A percentile compares a stretch with the other conserved stretches of the same genome.
These are phyloP conservation scores for Aphrophora alni DNA, from an alignment of 2,888 invertebrate genomes.

Conservation along the genomic window DNA sequence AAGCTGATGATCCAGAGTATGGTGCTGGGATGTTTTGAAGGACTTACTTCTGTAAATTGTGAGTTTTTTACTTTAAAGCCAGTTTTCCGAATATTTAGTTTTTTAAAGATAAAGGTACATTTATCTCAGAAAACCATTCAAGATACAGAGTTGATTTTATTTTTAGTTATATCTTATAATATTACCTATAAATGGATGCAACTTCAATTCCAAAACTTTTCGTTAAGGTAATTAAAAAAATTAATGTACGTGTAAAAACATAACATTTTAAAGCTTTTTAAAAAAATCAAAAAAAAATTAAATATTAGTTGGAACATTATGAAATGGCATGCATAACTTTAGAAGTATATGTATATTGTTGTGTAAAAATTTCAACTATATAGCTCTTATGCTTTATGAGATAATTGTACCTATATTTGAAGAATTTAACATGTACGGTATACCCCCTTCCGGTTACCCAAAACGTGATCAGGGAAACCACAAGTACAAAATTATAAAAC, in stretches of 20 bases:
- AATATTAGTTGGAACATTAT: constrained; percentile 7
- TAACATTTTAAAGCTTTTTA: neutral
- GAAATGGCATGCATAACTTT: constrained; percentile 13
- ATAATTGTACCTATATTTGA: constrained; percentile 17
- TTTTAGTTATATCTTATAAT: constrained; percentile 14
- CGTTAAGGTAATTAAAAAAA: constrained; percentile 1
- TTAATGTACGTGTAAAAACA: neutral
- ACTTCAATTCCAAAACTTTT: neutral
- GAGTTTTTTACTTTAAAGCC: constrained; percentile 9
- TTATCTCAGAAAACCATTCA: constrained; percentile 12
- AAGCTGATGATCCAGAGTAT: constrained; percentile 17
- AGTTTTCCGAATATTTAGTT: constrained; percentile 18
- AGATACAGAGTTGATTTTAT: constrained; percentile 20
- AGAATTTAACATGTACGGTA: constrained; percentile 15
- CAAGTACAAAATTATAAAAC: too few relatives aligned
- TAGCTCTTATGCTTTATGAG: constrained; percentile 21
- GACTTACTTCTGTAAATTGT: neutral
- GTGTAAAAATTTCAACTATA: constrained; percentile 12
- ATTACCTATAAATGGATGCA: constrained; percentile 10
- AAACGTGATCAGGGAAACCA: too few relatives aligned
- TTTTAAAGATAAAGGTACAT: constrained; percentile 19
- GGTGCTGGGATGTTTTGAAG: constrained; percentile 21
- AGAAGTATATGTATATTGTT: constrained; percentile 11
- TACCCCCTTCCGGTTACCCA: constrained; percentile 23
- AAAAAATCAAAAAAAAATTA: neutral